Conservation (phyloP, 2,113 vertebrate genomes). For the Theristicus caerulescens region DNA sequence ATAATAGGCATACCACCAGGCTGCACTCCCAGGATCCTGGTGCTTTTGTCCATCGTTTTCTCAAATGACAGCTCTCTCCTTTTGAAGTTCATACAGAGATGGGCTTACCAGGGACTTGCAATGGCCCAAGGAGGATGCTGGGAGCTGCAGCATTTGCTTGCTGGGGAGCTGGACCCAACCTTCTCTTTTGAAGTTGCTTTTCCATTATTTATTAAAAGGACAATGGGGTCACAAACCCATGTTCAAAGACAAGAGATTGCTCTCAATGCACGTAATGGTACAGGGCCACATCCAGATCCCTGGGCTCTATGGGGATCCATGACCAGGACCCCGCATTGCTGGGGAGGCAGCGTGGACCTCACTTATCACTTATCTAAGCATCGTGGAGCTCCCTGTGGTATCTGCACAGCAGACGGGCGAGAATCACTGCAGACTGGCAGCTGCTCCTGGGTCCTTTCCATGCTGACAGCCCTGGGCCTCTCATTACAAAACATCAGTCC, state of each 20-base stretch:
- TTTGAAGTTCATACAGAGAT: neutral
- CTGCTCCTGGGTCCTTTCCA: neutral
- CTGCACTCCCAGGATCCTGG: neutral
- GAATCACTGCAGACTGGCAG: neutral
- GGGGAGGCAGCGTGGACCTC: neutral
- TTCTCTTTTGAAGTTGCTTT: neutral
- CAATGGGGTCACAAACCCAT: neutral
- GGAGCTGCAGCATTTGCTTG: neutral
- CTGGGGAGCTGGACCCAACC: neutral
- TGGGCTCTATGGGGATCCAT: neutral
- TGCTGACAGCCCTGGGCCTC: neutral
- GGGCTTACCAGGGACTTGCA: neutral
- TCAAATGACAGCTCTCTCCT: neutral
- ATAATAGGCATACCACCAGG: neutral
- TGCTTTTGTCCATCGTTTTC: neutral
- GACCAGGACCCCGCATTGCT: neutral
- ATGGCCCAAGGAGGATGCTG: neutral
- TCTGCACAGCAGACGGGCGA: neutral
- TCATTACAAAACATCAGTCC: neutral
- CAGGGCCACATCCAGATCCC: neutral
- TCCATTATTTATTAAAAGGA: neutral
- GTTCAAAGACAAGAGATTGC: neutral
- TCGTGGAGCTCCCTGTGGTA: neutral
- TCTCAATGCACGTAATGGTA: neutral
- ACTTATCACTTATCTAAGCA: neutral